These are phyloP conservation scores for Pseudorasbora parva DNA, from an alignment of 2,113 vertebrate genomes.

Conservation along the genomic window DNA sequence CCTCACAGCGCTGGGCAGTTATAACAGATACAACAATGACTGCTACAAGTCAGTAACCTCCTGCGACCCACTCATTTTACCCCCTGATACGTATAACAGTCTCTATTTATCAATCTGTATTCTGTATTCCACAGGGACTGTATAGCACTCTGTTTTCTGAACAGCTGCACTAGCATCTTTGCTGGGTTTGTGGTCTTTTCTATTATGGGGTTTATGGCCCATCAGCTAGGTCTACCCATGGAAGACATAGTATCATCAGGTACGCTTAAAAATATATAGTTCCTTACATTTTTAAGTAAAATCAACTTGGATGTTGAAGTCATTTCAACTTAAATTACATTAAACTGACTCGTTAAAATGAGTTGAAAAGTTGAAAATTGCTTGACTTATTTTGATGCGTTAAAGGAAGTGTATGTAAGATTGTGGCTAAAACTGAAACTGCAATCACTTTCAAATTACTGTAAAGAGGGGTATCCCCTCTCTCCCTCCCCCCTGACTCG, in stretches of 20 bases:
- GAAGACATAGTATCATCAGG: constrained; percentile 71
- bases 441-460: too few species aligned
- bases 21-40: constrained; percentile 92
- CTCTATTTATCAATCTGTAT: not conserved
- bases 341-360: too few species aligned
- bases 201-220: constrained; percentile 83
- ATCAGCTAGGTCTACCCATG: constrained; percentile 68
- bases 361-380: too few species aligned
- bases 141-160: constrained; percentile 84
- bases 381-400: too few species aligned
- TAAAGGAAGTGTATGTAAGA: too few species aligned
- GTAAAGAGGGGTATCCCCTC: too few species aligned
- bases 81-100: not conserved
- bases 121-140: constrained; percentile 77
- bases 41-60: constrained; percentile 83
- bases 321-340: too few species aligned
- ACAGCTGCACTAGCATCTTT: constrained; percentile 85
- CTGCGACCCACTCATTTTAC: not conserved
- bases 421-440: too few species aligned
- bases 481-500: too few species aligned
- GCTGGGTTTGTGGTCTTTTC: constrained; percentile 90
- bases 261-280: too few species aligned
- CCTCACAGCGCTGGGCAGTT: constrained; percentile 90
- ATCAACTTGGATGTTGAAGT: too few species aligned
- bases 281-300: too few species aligned